Conservation (phyloP, 2,797 vertebrate species). For the Hippopotamyrus pictus region DNA sequence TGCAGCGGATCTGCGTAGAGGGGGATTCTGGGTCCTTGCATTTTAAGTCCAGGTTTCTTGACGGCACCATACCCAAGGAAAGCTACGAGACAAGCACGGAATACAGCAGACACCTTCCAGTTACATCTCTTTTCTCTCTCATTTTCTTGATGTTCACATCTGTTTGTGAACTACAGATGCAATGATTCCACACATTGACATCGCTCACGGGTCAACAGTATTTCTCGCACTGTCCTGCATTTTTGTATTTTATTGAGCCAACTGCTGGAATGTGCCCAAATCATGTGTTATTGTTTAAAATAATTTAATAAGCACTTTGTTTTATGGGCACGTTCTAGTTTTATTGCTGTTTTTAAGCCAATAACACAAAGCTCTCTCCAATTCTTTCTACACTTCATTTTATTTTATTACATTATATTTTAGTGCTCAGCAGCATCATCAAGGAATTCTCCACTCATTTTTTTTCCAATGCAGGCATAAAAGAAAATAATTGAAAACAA, state of each 20-base stretch:
- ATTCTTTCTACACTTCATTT: conserved; percentile 59
- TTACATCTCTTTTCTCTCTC: too few relatives aligned
- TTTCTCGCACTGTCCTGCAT: background rate
- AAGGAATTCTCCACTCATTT: background rate
- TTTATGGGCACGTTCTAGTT: conserved; percentile 64
- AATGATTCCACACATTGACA: background rate
- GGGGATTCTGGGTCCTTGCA: background rate
- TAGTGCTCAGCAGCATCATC: conserved; percentile 46
- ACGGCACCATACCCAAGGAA: background rate
- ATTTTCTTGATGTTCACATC: background rate
- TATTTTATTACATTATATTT: conserved; percentile 60
- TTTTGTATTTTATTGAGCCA: background rate
- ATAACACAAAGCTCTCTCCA: conserved; percentile 55
- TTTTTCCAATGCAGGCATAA: conserved; percentile 9
- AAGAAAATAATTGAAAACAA: background rate
- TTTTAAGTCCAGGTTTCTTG: background rate
- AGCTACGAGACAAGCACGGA: background rate
- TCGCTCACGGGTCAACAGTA: background rate
- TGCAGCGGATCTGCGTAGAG: background rate
- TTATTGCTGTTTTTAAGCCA: conserved; percentile 54
- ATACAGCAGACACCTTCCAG: background rate
- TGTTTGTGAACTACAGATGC: background rate
- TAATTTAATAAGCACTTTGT: conserved; percentile 68
- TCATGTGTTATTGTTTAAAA: conserved; percentile 58
- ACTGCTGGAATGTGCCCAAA: conserved; percentile 30